Base-by-base conservation (phyloP, 2,797 vertebrate genomes). In the Aldrovandia affinis region DNA sequence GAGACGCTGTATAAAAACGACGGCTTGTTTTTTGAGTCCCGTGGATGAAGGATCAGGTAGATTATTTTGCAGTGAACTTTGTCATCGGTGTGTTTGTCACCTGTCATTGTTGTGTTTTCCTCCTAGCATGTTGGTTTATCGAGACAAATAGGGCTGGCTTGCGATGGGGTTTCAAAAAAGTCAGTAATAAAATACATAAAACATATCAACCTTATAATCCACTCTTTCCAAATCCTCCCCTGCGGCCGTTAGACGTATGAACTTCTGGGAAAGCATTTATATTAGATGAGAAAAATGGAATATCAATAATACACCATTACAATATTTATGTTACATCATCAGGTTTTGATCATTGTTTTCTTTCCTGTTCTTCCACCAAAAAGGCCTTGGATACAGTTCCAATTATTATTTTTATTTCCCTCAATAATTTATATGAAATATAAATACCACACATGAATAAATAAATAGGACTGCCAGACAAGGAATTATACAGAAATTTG, bases 371-470 rank as follows among this genome's bases (percentile, higher is more conserved):
- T 70, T 36, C 70, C 44, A 42, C 84, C 22, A 44, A 68, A 55
- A 68, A 54, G 61, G 42, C 39, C 75, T 50, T 54, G 12, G 9
- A 70, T 75, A 85, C 80, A 85, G 87, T 86, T 83, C 86, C 91
- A 89, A 82, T 84, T 87, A n/a, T n/a, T n/a, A n/a, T 89, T 88
- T 85, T n/a, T 33, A 89, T 57, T 86, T 82, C 86, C 86, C 75
- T 44, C 85, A 94, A 94, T 94, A 95, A 94, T 52, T 94, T 93
- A 95, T 84, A 85, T 87, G 86, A 92, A 87, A 89, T 89, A 92
- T 93, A 95, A 94, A 94, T 94, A 94, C 88, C 86, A 85, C 85
- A 90, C 87, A 52, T 81, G 83, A 87, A 91, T 92, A 89, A 80
- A 87, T 83, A 86, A 83, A 84, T 89, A 83, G 85, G 84, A 90